A percentile compares a stretch with the other conserved stretches of the same genome.
These are phyloP conservation scores for Synanthedon myopaeformis DNA, from an alignment of 2,888 invertebrate species.

Conservation along the genomic window DNA sequence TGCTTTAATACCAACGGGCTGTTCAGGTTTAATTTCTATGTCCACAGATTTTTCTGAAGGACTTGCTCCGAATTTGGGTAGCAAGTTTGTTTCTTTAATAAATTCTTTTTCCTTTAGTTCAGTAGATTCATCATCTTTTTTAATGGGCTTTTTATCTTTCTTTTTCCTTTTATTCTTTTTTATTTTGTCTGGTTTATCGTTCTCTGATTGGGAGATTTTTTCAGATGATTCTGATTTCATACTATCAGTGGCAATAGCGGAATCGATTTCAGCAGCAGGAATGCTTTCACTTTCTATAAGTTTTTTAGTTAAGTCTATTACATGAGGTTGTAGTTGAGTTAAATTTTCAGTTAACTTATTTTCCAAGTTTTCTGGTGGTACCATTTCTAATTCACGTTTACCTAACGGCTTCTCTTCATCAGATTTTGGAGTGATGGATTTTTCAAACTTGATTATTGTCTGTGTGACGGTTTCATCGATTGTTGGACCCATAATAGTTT, in stretches of 20 bases:
- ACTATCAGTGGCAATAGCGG: neutral
- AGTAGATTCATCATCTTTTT: neutral
- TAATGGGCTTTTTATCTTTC: neutral
- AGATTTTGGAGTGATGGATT: neutral
- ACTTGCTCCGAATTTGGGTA: neutral
- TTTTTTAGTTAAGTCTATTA: neutral
- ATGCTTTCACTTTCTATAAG: neutral
- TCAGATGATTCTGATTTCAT: neutral
- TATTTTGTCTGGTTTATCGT: too few species aligned
- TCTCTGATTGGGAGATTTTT: too few species aligned
- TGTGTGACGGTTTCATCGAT: neutral
- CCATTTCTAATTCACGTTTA: neutral
- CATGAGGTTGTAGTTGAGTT: neutral
- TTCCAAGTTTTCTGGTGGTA: neutral
- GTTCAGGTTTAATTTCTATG: too few species aligned
- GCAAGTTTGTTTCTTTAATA: neutral
- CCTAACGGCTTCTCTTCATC: neutral
- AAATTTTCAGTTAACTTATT: neutral
- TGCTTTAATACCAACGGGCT: too few species aligned
- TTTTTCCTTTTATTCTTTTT: neutral
- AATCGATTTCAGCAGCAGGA: neutral
- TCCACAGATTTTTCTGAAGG: neutral
- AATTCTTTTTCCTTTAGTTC: neutral
- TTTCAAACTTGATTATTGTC: slow-evolving; percentile 4
- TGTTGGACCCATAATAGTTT: neutral